phyloP scores from a whole-genome alignment of 2,113 vertebrate species.

The Amphiprion ocellaris region DNA sequence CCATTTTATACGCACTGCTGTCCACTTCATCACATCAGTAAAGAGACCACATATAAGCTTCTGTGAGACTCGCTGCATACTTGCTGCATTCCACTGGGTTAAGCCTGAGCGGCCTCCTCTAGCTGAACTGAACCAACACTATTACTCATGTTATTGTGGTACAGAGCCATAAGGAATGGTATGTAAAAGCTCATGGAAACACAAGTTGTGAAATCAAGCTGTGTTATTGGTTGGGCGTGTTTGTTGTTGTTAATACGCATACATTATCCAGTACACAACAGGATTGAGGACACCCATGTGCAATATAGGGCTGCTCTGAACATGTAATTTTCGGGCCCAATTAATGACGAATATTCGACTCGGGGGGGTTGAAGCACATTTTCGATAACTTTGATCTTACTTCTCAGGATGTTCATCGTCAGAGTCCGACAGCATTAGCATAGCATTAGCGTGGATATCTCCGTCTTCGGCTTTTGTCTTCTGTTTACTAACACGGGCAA shows the following conservation, averaged over 20 bases:
- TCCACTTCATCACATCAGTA: conserved; percentile 72
- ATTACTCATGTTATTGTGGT: conserved; percentile 62
- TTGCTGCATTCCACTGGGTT: conserved; percentile 59
- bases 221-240: conserved; percentile 38
- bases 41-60: conserved; percentile 69
- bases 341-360: no score
- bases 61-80: conserved; percentile 58
- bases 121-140: conserved; percentile 29
- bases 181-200: conserved; percentile 60
- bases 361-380: no score
- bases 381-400: no score
- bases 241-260: conserved; percentile 18
- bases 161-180: conserved; percentile 30
- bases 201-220: conserved; percentile 38
- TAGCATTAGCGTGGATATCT: no score
- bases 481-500: no score
- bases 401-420: no score
- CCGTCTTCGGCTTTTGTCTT: no score
- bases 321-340: no score
- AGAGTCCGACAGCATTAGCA: no score
- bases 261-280: not conserved
- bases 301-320: no score
- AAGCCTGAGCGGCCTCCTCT: conserved; percentile 29
- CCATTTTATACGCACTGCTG: conserved; percentile 54
- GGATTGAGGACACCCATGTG: no score